A percentile compares a stretch with the other conserved stretches of the same genome.
Evolutionary conservation across 2,113 vertebrate genomes (phyloP).

Genomic region (Sinocyclocheilus anshuiensis): DNA sequence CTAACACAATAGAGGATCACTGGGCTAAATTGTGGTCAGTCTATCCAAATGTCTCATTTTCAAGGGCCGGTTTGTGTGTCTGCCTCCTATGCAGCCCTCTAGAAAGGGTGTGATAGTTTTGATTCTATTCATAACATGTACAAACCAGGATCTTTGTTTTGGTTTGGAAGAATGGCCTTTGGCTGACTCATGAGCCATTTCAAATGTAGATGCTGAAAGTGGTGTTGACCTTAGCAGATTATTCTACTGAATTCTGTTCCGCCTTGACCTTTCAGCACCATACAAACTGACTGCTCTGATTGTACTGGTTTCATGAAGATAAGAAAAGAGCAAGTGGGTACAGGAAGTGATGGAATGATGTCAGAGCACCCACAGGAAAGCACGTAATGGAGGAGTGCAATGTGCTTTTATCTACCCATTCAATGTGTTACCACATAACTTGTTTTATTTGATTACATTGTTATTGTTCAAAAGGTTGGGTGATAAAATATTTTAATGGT

Average conservation of each 20-base stretch:
- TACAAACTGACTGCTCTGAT: background rate
- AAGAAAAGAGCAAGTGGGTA: slow-evolving; percentile 7
- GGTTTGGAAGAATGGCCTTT: slow-evolving; percentile 26
- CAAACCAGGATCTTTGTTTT: slow-evolving; percentile 33
- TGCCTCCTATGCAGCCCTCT: background rate
- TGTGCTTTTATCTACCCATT: slow-evolving; percentile 32
- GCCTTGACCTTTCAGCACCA: slow-evolving; percentile 21
- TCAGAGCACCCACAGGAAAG: slow-evolving; percentile 17
- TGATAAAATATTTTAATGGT: background rate
- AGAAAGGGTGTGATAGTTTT: slow-evolving; percentile 16
- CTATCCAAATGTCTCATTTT: background rate
- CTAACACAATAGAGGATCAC: background rate
- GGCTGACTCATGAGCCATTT: slow-evolving; percentile 14
- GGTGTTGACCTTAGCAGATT: slow-evolving; percentile 7
- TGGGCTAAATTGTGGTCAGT: background rate
- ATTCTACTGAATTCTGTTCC: slow-evolving; percentile 7
- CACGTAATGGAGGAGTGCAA: background rate
- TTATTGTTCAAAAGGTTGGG: background rate
- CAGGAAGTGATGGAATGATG: slow-evolving; percentile 39
- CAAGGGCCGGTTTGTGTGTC: slow-evolving; percentile 7
- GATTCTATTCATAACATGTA: slow-evolving; percentile 19
- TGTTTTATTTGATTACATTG: background rate
- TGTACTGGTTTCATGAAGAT: slow-evolving; percentile 25
- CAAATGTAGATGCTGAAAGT: slow-evolving; percentile 35
- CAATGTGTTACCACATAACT: background rate